Conservation (phyloP, 2,113 vertebrate genomes). For the Psittacula cyanocephala region DNA sequence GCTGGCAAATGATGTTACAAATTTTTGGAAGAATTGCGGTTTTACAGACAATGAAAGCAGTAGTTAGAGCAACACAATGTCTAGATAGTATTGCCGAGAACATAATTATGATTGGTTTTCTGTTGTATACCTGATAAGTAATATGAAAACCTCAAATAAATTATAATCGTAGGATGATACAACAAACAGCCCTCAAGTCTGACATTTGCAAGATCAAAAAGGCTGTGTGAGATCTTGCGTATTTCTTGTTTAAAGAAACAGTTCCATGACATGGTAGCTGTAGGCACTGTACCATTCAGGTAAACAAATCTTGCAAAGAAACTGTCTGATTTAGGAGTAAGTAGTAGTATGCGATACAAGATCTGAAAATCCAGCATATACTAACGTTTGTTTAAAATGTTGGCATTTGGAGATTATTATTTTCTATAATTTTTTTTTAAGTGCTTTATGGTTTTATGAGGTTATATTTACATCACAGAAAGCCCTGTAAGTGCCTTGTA, state of each 20-base stretch:
- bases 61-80: not conserved
- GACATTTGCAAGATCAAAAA: conserved; percentile 11
- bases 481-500: not conserved
- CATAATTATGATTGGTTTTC: not conserved
- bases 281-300: not conserved
- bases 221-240: not conserved
- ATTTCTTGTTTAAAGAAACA: not conserved
- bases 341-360: not conserved
- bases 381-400: not conserved
- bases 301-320: not conserved
- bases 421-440: not conserved
- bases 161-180: not conserved
- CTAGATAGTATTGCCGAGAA: not conserved
- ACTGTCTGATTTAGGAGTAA: not conserved
- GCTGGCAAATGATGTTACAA: conserved; percentile 38
- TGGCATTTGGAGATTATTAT: not conserved
- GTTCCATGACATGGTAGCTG: not conserved
- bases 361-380: not conserved
- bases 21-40: conserved; percentile 26
- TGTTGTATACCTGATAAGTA: not conserved
- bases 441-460: not conserved
- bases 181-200: not conserved
- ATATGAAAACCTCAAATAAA: conserved; percentile 21
- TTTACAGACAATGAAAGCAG: conserved; percentile 24
- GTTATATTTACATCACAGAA: not conserved